Conservation (phyloP, 1,140 invertebrate genomes). For the Hormaphis cornu region DNA sequence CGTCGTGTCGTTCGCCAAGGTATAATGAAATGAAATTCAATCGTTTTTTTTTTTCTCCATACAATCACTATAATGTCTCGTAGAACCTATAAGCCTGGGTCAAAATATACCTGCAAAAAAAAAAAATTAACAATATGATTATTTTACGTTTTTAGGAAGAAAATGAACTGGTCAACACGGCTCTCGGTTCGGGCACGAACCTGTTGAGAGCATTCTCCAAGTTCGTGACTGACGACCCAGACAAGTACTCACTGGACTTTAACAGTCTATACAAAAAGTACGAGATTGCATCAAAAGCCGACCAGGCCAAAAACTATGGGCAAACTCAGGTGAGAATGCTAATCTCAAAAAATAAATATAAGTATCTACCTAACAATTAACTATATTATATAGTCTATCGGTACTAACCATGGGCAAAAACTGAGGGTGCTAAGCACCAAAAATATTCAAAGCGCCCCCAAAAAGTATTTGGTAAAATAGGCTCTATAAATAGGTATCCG, state of each 20-base stretch:
- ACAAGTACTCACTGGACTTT: neutral
- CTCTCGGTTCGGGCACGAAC: neutral
- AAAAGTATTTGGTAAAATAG: too few species aligned
- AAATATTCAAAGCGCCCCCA: too few species aligned
- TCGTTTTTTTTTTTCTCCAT: too few species aligned
- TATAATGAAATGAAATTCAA: neutral
- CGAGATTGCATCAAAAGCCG: neutral
- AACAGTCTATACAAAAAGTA: slow-evolving; percentile 14
- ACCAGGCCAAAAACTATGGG: neutral
- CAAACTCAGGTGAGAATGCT: neutral
- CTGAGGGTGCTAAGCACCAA: too few species aligned
- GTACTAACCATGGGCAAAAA: too few species aligned
- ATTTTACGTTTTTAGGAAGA: neutral
- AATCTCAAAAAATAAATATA: neutral
- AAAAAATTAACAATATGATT: neutral
- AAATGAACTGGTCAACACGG: neutral
- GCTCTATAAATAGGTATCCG: too few species aligned
- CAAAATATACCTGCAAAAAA: too few species aligned
- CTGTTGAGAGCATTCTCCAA: neutral
- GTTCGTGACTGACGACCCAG: neutral
- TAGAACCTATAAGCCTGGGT: too few species aligned
- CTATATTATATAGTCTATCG: too few species aligned
- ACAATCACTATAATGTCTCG: too few species aligned
- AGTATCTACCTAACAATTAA: too few species aligned
- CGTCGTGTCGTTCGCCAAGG: neutral